Evolutionary conservation across 2,113 vertebrate species (phyloP).

Genomic region (Elaphurus davidianus): DNA sequence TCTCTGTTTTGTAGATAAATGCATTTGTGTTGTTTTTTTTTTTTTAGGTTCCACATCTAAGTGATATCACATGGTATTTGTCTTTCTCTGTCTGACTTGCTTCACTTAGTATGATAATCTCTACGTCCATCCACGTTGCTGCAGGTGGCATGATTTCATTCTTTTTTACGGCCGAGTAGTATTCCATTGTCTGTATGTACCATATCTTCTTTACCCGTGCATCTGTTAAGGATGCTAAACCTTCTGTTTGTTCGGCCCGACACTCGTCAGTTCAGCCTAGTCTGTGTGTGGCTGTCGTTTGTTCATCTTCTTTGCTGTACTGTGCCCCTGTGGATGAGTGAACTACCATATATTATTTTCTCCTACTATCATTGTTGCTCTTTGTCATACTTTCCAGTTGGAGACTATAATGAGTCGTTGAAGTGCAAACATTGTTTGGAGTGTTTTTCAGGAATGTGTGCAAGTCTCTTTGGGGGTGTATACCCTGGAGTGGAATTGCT

Average conservation of each 20-base stretch:
- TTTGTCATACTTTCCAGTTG: neutral
- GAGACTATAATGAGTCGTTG: neutral
- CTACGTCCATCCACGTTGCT: neutral
- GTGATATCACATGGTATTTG: neutral
- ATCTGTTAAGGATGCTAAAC: neutral
- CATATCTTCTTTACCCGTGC: neutral
- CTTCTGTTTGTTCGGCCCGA: neutral
- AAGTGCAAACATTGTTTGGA: neutral
- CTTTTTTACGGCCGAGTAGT: neutral
- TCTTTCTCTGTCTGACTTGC: neutral
- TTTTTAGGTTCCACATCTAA: neutral
- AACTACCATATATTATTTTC: neutral
- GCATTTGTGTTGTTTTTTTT: neutral
- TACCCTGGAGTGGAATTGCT: neutral
- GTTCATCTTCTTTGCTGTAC: neutral
- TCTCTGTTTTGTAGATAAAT: neutral
- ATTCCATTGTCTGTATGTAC: neutral
- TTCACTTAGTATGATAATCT: neutral
- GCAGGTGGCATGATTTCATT: neutral
- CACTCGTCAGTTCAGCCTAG: neutral
- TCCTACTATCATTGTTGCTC: neutral
- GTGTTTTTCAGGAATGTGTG: neutral
- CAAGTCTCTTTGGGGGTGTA: neutral
- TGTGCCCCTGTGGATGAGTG: neutral
- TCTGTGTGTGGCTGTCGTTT: accelerated